phyloP scores from a whole-genome alignment of 2,888 invertebrate genomes.

The Diaphora mendica region DNA sequence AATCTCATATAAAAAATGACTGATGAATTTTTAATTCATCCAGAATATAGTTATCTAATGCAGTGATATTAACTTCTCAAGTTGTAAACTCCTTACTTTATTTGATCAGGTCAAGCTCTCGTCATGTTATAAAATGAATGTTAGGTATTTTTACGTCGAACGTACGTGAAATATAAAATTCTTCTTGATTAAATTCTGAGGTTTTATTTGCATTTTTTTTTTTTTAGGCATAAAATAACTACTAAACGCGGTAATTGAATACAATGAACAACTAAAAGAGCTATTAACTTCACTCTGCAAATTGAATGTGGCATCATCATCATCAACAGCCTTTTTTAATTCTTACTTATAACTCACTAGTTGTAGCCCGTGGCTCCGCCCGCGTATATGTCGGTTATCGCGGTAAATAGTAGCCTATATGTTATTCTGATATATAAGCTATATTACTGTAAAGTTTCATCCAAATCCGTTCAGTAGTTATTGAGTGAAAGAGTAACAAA shows the following conservation, averaged over 20 bases:
- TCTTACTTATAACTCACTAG: no score
- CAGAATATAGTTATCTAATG: constrained; percentile 61
- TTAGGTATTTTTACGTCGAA: constrained; percentile 42
- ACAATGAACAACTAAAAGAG: not conserved
- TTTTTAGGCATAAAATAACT: constrained; percentile 36
- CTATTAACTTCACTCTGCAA: not conserved
- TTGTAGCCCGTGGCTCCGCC: no score
- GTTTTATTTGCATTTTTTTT: constrained; percentile 42
- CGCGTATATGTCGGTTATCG: no score
- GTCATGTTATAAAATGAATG: constrained; percentile 57
- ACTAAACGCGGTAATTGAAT: constrained; percentile 24
- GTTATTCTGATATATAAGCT: no score
- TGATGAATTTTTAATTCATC: constrained; percentile 69
- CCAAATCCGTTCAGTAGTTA: no score
- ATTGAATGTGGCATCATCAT: not conserved
- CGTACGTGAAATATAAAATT: constrained; percentile 48
- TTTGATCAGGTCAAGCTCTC: constrained; percentile 65
- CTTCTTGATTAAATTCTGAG: constrained; percentile 46
- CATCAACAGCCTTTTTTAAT: no score
- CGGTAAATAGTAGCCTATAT: no score
- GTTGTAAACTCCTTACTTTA: constrained; percentile 64
- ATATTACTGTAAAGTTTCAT: no score
- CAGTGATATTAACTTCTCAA: constrained; percentile 54
- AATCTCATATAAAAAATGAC: constrained; percentile 59
- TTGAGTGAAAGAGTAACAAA: no score